A percentile compares a stretch with the other conserved stretches of the same genome.
phyloP scores from a whole-genome alignment of 2,113 vertebrate species.

The Sapayoa aenigma region DNA sequence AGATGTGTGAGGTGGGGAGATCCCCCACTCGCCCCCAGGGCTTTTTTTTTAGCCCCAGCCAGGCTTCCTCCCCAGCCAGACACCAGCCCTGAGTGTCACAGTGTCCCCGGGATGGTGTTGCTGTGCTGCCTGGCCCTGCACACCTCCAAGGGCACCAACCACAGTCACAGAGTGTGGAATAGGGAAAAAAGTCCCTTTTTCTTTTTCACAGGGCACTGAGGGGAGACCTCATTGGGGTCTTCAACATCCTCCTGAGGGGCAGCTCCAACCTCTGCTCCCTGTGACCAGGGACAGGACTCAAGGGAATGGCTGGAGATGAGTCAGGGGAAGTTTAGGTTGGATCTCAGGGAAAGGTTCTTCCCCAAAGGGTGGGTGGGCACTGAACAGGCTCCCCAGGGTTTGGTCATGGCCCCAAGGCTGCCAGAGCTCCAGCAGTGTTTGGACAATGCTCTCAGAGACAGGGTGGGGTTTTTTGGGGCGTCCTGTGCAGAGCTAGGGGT shows the following conservation, averaged over 20 bases:
- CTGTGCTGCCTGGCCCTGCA: neutral
- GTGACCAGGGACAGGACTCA: neutral
- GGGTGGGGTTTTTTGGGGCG: neutral
- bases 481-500: neutral
- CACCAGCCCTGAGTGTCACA: neutral
- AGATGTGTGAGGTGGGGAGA: neutral
- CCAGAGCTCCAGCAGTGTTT: neutral
- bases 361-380: neutral
- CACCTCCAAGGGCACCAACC: neutral
- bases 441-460: neutral
- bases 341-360: neutral
- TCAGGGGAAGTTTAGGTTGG: neutral
- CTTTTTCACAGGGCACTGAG: neutral
- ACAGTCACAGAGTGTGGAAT: fast-evolving
- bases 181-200: neutral
- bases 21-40: neutral
- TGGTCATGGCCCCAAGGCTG: neutral
- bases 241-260: neutral
- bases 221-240: neutral
- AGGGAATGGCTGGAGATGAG: neutral
- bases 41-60: neutral
- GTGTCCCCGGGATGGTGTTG: fast-evolving
- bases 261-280: neutral
- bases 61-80: neutral
- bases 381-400: neutral